phyloP scores from a whole-genome alignment of 2,888 invertebrate genomes.

The Epirrhoe tristata region DNA sequence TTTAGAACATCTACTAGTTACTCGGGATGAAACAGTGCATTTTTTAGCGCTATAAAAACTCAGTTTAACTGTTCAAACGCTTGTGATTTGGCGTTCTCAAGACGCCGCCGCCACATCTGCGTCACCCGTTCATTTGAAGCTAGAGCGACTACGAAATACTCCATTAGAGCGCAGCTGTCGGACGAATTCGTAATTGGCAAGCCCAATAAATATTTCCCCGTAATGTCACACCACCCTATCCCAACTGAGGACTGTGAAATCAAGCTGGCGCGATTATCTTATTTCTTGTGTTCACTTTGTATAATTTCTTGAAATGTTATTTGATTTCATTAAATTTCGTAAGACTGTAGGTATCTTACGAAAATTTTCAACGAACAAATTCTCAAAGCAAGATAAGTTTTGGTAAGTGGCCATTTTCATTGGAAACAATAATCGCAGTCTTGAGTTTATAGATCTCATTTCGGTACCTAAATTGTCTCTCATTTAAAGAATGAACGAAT shows the following conservation, averaged over 20 bases:
- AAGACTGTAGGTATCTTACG: neutral
- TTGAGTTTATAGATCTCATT: no score
- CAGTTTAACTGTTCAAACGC: neutral
- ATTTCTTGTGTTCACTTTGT: constrained; percentile 21
- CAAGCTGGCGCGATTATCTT: constrained; percentile 30
- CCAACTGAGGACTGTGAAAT: constrained; percentile 38
- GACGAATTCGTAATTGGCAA: constrained; percentile 72
- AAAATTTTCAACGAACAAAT: neutral
- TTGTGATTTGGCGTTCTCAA: constrained; percentile 28
- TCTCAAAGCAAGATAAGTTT: neutral
- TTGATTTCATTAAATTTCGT: constrained; percentile 2
- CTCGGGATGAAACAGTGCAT: no score
- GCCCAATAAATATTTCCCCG: constrained; percentile 66
- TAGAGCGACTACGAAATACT: constrained; percentile 78
- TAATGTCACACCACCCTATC: constrained; percentile 50
- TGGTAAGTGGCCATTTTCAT: neutral
- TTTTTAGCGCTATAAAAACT: constrained; percentile 1
- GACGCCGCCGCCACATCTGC: constrained; percentile 70
- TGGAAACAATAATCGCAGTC: no score
- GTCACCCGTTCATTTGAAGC: constrained; percentile 74
- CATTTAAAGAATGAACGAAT: no score
- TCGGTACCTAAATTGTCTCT: neutral
- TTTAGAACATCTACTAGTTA: no score
- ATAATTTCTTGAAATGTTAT: constrained; percentile 17
- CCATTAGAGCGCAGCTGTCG: constrained; percentile 75